phyloP scores from a whole-genome alignment of 2,888 invertebrate species.

The Aromia moschata region DNA sequence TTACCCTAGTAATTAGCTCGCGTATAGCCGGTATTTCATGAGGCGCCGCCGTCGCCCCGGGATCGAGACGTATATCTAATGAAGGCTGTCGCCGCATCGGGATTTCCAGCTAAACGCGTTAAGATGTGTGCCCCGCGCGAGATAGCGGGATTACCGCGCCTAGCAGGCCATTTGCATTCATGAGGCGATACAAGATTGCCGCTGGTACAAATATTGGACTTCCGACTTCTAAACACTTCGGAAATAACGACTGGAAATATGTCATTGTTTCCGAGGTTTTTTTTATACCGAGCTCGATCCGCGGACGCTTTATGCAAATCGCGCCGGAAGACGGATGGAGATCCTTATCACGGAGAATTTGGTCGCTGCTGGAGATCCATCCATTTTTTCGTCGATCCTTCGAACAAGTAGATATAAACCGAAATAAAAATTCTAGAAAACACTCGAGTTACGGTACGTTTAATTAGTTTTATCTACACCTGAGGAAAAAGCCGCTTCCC shows the following conservation, averaged over 20 bases:
- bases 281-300: slow-evolving; percentile 22
- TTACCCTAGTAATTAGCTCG: too few species aligned
- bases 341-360: not conserved
- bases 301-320: slow-evolving; percentile 22
- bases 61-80: slow-evolving; percentile 49
- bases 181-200: slow-evolving; percentile 60
- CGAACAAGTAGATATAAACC: too few species aligned
- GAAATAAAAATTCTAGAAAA: too few species aligned
- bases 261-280: slow-evolving; percentile 43
- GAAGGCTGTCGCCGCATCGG: slow-evolving; percentile 48
- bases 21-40: slow-evolving; percentile 43
- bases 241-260: slow-evolving; percentile 52
- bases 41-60: slow-evolving; percentile 33
- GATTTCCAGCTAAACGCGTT: slow-evolving; percentile 51
- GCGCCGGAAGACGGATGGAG: slow-evolving; percentile 11
- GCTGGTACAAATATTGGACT: slow-evolving; percentile 56
- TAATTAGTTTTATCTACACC: too few species aligned
- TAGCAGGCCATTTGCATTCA: slow-evolving; percentile 60
- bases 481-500: too few species aligned
- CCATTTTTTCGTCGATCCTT: too few species aligned
- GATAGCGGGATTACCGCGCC: slow-evolving; percentile 47
- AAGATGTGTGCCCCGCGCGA: slow-evolving; percentile 53
- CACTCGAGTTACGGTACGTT: too few species aligned
- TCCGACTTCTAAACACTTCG: slow-evolving; percentile 54
- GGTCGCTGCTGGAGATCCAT: too few species aligned